Evolutionary conservation across 2,797 vertebrate genomes (phyloP), one percentile per base, ranked within the genome.

Genomic region (Acrocephalus scirpaceus): DNA sequence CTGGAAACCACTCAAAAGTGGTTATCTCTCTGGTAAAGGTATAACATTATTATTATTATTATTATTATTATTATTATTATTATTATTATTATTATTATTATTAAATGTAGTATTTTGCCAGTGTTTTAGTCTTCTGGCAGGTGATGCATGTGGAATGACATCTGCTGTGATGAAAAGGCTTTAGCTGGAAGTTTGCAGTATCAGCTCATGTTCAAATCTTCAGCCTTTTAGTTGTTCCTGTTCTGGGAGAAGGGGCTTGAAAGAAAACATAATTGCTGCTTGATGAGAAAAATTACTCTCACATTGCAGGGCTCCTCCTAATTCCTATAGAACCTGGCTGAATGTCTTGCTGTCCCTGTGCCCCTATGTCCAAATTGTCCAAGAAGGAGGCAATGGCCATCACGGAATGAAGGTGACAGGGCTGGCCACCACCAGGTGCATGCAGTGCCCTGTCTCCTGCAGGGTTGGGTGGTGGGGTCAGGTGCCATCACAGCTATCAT

Each of bases 351-450:
- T 92, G 11, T 51, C 13, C 26, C 51, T 74, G 25, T 67, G 27
- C 17, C 44, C 16, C 17, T 40, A 0, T 15, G 10, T 56, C 69
- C 29, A 65, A 4, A 30, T 12, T 27, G 3, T 27, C 21, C 30
- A 57, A 79, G 54, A 51, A 50, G 47, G 22, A 74, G 20, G 36
- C 48, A 53, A 11, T 9, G 56, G 26, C 50, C 56, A 34, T 21
- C 1, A 1, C 11, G 42, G n/a, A 23, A 21, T 0, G 0, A 29
- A 3, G 32, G 38, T 78, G 85, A 60, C 0, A 5, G 36, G 20
- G 20, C 53, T 77, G 60, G 9, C 25, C 1, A 1, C 34, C 30
- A 18, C 7, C 54, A 8, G 0, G 0, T 30, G 16, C 5, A 22
- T 15, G 54, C 48, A 71, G 45, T 69, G 57, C 45, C 29, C 45